Base-by-base conservation (phyloP, 1,140 invertebrate genomes). In the Lepidurus arcticus region DNA sequence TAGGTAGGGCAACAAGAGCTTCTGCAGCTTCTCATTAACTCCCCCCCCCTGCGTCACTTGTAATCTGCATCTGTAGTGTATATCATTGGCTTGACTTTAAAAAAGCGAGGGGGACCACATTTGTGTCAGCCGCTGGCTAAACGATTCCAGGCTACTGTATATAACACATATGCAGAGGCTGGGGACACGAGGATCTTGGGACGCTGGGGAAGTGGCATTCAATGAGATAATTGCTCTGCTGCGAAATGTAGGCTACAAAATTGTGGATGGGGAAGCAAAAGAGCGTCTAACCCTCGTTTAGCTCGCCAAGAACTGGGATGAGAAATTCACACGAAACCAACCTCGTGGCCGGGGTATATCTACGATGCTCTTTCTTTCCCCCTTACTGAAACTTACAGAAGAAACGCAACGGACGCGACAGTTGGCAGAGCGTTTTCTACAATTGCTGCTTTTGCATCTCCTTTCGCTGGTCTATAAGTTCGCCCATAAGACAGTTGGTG, bases 171-270 rank as follows among this genome's bases (percentile, higher is more conserved):
- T 7, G 16, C 53, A 7, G n/a, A 13, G 13, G 53, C 13, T 65
- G 21, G 21, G 16, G 53, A 21, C 4, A n/a, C 10, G 10, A 65
- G 21, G 53, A 13, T 65, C 16, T 13, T n/a, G 21, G 21, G 53
- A 65, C 21, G 53, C 13, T 65, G 53, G 16, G 13, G 21, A 65
- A 16, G 53, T 4, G 21, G 8, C 53, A 13, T 65, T 21, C 53
- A 65, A 65, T 65, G 16, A 65, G 21, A 65, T 65, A 65, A 65
- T 65, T 65, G 53, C 53, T 65, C 53, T n/a, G 53, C 53, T 65
- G 16, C 21, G 16, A 21, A 65, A 65, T 16, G n/a, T 5, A 65
- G 13, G 8, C 53, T n/a, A 65, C 53, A 65, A 65, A 65, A 65
- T 13, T 9, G 53, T 34, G 21, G 53, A 65, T 16, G 53, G 53